Evolutionary conservation across 2,888 invertebrate species (phyloP).

Genomic region (Trachelus troglodyta): DNA sequence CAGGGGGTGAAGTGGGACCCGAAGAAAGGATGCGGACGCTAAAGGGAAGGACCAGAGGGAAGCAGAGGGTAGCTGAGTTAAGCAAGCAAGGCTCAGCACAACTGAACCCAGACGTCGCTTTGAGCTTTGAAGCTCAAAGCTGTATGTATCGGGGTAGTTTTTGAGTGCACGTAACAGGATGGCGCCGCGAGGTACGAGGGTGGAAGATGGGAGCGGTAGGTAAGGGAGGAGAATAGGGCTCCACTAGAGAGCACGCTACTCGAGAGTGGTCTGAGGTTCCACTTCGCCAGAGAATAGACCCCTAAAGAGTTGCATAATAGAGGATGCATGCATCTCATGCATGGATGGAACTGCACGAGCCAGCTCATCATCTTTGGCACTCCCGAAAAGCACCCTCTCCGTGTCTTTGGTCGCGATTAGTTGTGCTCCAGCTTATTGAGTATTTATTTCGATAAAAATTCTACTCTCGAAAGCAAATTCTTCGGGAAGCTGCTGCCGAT

Average conservation of each 20-base stretch:
- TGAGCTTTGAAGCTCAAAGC: constrained; percentile 13
- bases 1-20: background rate
- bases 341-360: no score
- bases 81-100: constrained; percentile 11
- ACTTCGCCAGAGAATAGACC: constrained; percentile 44
- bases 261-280: constrained; percentile 44
- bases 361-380: no score
- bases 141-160: constrained; percentile 7
- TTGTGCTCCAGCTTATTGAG: no score
- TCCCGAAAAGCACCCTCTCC: no score
- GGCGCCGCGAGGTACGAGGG: constrained; percentile 2
- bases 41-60: constrained; percentile 18
- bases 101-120: constrained; percentile 22
- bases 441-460: no score
- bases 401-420: no score
- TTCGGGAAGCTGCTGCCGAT: background rate
- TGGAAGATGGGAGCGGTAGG: constrained; percentile 5
- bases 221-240: constrained; percentile 1
- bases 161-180: constrained; percentile 10
- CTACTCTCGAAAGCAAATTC: no score
- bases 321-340: constrained; percentile 15
- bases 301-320: constrained; percentile 46
- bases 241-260: constrained; percentile 37
- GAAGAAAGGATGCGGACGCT: constrained; percentile 6
- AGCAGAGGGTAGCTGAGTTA: constrained; percentile 18